These are phyloP conservation scores for Plagiodera versicolora DNA, from an alignment of 2,888 invertebrate species.

Conservation along the genomic window DNA sequence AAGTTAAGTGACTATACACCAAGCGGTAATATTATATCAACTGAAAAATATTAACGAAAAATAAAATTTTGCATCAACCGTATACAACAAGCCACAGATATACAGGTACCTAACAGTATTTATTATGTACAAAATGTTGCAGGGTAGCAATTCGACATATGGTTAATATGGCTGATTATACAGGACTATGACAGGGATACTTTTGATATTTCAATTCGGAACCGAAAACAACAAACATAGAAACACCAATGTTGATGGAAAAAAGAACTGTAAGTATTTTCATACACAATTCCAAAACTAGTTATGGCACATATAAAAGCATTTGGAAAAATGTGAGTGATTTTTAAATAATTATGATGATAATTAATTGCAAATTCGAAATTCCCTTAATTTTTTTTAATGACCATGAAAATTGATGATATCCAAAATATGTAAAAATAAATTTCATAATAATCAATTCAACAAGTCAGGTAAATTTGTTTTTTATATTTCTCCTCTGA, in stretches of 20 bases:
- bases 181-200: neutral
- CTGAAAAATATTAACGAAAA: conserved; percentile 37
- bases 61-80: conserved; percentile 46
- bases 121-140: conserved; percentile 43
- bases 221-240: neutral
- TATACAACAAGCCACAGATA: conserved; percentile 56
- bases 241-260: too few species aligned
- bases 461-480: too few species aligned
- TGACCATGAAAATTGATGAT: too few species aligned
- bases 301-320: neutral
- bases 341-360: too few species aligned
- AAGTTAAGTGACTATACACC: conserved; percentile 49
- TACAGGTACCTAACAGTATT: conserved; percentile 54
- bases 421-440: too few species aligned
- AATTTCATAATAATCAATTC: too few species aligned
- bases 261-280: too few species aligned
- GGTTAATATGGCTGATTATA: conserved; percentile 9
- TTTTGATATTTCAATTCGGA: neutral
- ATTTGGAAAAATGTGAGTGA: neutral
- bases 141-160: conserved; percentile 23
- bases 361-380: too few species aligned
- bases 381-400: too few species aligned
- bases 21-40: conserved; percentile 35
- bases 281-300: too few species aligned
- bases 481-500: too few species aligned